Evolutionary conservation across 2,888 invertebrate species (phyloP), one percentile per base, ranked within the genome.

Genomic region (Acronicta psi): DNA sequence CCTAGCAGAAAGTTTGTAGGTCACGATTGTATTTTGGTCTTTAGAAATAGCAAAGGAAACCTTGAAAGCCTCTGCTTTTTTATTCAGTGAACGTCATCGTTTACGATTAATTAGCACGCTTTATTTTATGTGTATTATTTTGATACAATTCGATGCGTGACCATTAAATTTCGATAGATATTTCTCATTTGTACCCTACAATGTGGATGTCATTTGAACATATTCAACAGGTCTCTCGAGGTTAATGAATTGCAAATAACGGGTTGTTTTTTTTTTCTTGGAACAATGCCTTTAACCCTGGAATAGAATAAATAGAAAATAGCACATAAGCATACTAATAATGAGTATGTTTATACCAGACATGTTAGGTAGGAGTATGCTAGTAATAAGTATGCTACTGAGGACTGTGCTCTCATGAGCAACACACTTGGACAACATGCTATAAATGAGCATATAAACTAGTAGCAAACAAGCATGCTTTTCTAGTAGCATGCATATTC

Each of bases 41-140:
- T 7, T 5, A 51, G 38, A 34, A 38, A 34, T 45, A 25, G 49
- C 44, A 14, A 50, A 56, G 34, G 38, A 41, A 69, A 62, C 73
- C 66, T 76, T 76, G 66, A 69, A 65, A 69, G 70, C 59, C 55
- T 75, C 23, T 34, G 42, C 36, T 62, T 55, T 61, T 62, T 60
- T 56, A 47, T 38, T 50, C 57, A 59, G 31, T 46, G 40, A 43
- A 67, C 69, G 69, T 73, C 73, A 63, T 45, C 57, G 29, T 18
- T 41, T 40, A 53, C 56, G 55, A 54, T 63, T 34, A n/a, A 23
- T 46, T 29, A 29, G 47, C 31, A 23, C 31, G 29, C 13, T 13
- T 29, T 16, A 9, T 8, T 14, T 10, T 9, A 20, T 8, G 25
- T 25, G 10, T 3, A 23, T 42, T 23, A 1, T 23, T 5, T 34